These are phyloP conservation scores for Dicentrarchus labrax DNA, from an alignment of 2,113 vertebrate species.

Conservation along the genomic window DNA sequence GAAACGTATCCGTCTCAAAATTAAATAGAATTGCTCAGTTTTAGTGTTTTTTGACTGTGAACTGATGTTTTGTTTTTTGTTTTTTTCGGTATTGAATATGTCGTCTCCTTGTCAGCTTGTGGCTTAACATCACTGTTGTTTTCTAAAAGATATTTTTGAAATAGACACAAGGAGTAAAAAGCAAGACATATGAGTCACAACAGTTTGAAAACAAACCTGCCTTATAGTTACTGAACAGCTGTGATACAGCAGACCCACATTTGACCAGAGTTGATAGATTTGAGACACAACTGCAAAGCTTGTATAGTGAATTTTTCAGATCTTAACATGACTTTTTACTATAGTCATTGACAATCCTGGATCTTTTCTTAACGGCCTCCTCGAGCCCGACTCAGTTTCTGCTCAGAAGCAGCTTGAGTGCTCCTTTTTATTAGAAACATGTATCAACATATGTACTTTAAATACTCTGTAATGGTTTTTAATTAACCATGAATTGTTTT, in stretches of 20 bases:
- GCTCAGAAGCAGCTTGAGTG: conserved; percentile 32
- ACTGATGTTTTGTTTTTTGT: not conserved
- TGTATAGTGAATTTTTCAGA: not conserved
- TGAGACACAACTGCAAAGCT: not conserved
- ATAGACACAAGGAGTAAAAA: conserved; percentile 1
- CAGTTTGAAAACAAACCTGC: conserved; percentile 45
- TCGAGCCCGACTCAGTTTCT: conserved; percentile 12
- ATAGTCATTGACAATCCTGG: not conserved
- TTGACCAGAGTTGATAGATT: conserved; percentile 17
- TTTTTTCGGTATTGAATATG: not conserved
- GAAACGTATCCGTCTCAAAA: conserved; percentile 12
- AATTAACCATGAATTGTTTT: conserved; percentile 33
- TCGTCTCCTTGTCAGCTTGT: not conserved
- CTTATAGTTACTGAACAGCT: conserved; percentile 38
- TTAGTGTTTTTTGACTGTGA: conserved; percentile 27
- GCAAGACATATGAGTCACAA: conserved; percentile 31
- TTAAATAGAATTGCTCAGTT: not conserved
- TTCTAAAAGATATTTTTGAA: conserved; percentile 12
- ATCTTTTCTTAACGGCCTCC: not conserved
- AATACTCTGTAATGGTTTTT: conserved; percentile 31
- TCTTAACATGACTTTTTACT: conserved; percentile 6
- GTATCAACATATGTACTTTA: conserved; percentile 44
- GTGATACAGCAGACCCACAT: not conserved
- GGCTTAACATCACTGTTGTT: not conserved
- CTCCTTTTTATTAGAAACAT: conserved; percentile 29